phyloP scores from a whole-genome alignment of 2,888 invertebrate genomes.

The Balanococcus diminutus region DNA sequence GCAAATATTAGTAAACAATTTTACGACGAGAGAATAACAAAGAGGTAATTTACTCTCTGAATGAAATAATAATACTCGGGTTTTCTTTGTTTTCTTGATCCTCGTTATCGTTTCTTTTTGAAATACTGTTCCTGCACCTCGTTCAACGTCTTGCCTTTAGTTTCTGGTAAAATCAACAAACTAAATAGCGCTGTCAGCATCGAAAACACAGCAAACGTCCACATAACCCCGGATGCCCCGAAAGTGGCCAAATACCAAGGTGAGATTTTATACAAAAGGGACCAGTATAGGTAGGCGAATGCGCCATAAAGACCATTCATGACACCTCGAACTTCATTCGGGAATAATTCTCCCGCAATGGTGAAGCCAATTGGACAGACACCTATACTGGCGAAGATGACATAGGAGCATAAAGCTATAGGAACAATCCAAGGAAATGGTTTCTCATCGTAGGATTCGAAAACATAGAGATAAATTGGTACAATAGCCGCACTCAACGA shows the following conservation, averaged over 20 bases:
- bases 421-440: slow-evolving; percentile 9
- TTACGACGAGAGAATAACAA: background rate
- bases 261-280: background rate
- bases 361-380: background rate
- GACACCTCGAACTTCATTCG: slow-evolving; percentile 42
- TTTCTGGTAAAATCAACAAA: slow-evolving; percentile 12
- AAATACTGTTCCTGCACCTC: slow-evolving; percentile 43
- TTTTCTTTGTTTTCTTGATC: background rate
- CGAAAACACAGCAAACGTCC: background rate
- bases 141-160: slow-evolving; percentile 32
- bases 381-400: background rate
- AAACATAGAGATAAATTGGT: background rate
- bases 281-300: background rate
- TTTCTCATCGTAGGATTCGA: background rate
- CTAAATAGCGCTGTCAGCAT: background rate
- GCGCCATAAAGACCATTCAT: slow-evolving; percentile 34
- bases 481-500: background rate
- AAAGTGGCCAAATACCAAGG: background rate
- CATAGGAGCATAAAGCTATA: background rate
- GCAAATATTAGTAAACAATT: background rate
- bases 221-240: background rate
- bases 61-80: background rate
- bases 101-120: background rate
- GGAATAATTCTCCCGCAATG: slow-evolving; percentile 8
- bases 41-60: background rate